Conservation (phyloP, 1,140 invertebrate species). For the Ceratina japonica region DNA sequence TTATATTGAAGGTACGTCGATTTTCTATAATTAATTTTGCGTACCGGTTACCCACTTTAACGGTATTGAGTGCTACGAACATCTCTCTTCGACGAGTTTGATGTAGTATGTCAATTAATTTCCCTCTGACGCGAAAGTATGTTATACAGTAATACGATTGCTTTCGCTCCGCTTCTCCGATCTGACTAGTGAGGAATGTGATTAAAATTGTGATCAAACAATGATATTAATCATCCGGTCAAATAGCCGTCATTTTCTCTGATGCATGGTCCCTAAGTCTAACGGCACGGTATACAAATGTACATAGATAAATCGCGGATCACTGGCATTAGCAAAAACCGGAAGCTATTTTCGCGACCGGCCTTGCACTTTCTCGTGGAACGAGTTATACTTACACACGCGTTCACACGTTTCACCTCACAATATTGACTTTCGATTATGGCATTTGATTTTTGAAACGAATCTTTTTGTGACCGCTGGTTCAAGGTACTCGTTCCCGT, state of each 20-base stretch:
- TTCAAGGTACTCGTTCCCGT: no score
- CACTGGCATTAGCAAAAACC: background rate
- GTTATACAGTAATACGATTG: no score
- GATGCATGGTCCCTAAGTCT: no score
- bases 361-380: constrained; percentile 17
- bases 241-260: background rate
- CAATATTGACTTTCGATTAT: background rate
- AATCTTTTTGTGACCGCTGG: no score
- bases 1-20: constrained; percentile 88
- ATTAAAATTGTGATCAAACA: background rate
- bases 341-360: background rate
- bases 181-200: background rate
- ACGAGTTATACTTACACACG: constrained; percentile 1
- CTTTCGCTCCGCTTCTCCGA: background rate
- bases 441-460: no score
- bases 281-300: background rate
- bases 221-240: background rate
- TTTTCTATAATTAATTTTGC: background rate
- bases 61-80: no score
- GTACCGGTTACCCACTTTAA: no score
- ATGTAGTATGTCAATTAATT: background rate
- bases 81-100: no score
- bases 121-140: background rate
- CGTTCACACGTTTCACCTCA: background rate
- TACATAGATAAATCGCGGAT: background rate